Conservation (phyloP, 1,140 invertebrate genomes). For the Oryzaephilus surinamensis region DNA sequence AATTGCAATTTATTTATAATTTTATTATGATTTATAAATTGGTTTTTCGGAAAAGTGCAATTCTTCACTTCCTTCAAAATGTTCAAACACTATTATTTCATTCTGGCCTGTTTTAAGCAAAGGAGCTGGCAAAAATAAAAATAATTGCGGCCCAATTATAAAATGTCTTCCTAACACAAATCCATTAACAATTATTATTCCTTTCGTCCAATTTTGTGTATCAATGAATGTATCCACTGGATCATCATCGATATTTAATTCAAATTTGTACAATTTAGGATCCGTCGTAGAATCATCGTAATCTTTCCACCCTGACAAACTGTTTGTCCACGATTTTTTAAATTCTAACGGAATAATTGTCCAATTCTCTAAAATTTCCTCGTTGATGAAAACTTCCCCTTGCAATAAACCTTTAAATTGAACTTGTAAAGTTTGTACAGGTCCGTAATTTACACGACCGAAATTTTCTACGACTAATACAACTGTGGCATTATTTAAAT, state of each 20-base stretch:
- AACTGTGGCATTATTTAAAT: conserved; percentile 28
- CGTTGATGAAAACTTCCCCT: conserved; percentile 38
- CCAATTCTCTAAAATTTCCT: conserved; percentile 36
- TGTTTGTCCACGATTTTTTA: conserved; percentile 34
- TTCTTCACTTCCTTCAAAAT: conserved; percentile 15
- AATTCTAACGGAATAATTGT: conserved; percentile 44
- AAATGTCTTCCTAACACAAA: conserved; percentile 51
- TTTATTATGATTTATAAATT: conserved; percentile 2
- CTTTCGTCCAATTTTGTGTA: conserved; percentile 40
- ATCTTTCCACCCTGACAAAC: conserved; percentile 15
- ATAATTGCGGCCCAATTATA: conserved; percentile 44
- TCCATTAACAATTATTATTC: conserved; percentile 52
- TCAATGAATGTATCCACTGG: conserved; percentile 27
- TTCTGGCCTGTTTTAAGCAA: conserved; percentile 41
- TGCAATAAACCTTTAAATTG: conserved; percentile 40
- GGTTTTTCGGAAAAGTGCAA: conserved; percentile 1
- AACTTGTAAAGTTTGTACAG: conserved; percentile 31
- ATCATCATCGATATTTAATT: conserved; percentile 4
- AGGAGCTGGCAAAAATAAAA: conserved; percentile 47
- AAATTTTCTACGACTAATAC: conserved; percentile 50
- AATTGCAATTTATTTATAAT: no score
- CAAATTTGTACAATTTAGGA: conserved; percentile 26
- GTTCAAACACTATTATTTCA: conserved; percentile 33
- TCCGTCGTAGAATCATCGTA: conserved; percentile 1
- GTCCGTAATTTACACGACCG: conserved; percentile 46